Base-by-base conservation (phyloP, 2,888 invertebrate genomes). In the Lasioglossum calceatum region DNA sequence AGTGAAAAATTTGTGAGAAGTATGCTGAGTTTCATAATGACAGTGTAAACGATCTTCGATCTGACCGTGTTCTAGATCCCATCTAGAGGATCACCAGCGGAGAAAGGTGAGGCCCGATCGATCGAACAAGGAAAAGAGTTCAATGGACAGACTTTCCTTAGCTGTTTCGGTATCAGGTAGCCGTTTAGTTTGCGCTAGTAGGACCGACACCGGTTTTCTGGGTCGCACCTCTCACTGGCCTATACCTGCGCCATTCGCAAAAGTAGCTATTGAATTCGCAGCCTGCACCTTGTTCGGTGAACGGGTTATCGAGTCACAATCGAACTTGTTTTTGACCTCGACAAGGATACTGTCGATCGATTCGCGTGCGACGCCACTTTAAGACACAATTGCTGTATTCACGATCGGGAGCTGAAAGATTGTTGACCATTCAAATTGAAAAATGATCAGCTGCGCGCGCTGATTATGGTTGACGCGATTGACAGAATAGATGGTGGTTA, bases 221-320 rank as follows among this genome's bases (percentile, higher is more conserved):
- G 91, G 92, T 93, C 92, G 92, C 85, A 78, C 92, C 92, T 92
- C 93, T 93, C 92, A 92, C 93, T 92, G 91, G 89, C 90, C 91
- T 90, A 89, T 87, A 88, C 90, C 86, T 84, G 47, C 64, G 71
- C 80, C 67, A 72, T 71, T 70, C 82, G 87, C 85, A 90, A 89
- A 92, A 90, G 88, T 91, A 92, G 86, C 87, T 91, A 87, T 88
- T 90, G 87, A 86, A 87, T 77, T 87, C 67, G 73, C 82, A 83
- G 36, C 79, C 82, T 73, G 75, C 83, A 82, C 80, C 82, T 85
- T 86, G 79, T 70, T 74, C 76, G 84, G 89, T 89, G 91, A 92
- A 90, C 85, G 88, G 84, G 54, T 23, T 75, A 87, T 81, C 84
- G 71, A 89, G 85, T 82, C 64, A 79, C 64, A 83, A 88, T 91